Evolutionary conservation across 2,888 invertebrate genomes (phyloP), one percentile per base, ranked within the genome.

Genomic region (Caenorhabditis sp.): DNA sequence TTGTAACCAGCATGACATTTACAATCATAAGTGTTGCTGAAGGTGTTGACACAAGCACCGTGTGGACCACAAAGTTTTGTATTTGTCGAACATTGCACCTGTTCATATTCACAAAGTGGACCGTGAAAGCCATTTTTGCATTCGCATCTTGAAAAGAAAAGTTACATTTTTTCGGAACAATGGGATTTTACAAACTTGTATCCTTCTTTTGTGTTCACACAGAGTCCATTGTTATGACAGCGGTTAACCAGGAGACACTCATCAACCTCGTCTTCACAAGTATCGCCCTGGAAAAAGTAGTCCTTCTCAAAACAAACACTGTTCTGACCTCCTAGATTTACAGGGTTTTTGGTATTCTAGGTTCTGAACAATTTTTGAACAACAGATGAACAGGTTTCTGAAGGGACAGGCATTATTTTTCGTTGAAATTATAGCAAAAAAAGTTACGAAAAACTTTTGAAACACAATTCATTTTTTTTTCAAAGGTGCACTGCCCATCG

Each of bases 1-100:
- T 92, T 93, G 95, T 95, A 97, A 6, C 97, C 97, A 90, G 92
- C 86, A 50, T 90, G 89, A 86, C 91, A 91, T 36, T 90, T 81
- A 83, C 91, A 91, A 12, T 83, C 87, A 82, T 89, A 90, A 24
- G 69, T 12, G 12, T 62, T 31, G 4, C 12, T 61, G 49, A 75
- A 77, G 24, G 31, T 10, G 4, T 4, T 6, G 4, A 79, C 62
- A 58, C 80, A 80, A 58, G 68, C 70, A 19, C 82, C 82, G 60
- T 78, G 76, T 8, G 75, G 69, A 10, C 82, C 82, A 65, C 82
- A 82, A 2, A 82, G 59, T 26, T 81, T 79, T 1, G 70, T 64
- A 31, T 76, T 71, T 54, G 69, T 54, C 1, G 77, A 73, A 63
- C 86, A 86, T 8, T 78, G 49, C 10, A 77, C 77, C 26, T 70